Percentiles rank a stretch among this genome's conserved stretches.
These are phyloP conservation scores for Crotalus tigris DNA, from an alignment of 2,113 vertebrate species.

Conservation along the genomic window DNA sequence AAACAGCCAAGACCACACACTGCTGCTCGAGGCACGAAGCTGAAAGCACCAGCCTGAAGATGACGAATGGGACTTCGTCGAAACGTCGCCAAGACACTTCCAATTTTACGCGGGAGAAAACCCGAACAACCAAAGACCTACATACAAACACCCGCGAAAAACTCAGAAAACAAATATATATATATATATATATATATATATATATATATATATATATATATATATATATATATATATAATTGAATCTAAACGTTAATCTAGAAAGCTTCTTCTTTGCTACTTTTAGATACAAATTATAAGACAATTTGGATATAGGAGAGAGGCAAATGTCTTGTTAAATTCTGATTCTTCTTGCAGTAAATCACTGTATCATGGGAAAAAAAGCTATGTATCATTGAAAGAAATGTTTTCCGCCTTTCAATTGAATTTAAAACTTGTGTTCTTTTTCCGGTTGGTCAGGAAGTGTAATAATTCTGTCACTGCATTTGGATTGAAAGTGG, in stretches of 20 bases:
- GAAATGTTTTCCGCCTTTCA: background rate
- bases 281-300: background rate
- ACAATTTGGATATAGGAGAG: background rate
- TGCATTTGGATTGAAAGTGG: slow-evolving; percentile 4
- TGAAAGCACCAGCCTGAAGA: no score
- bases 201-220: no score
- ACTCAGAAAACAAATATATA: no score
- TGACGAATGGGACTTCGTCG: no score
- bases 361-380: background rate
- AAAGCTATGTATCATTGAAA: background rate
- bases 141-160: no score
- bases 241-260: background rate
- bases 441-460: background rate
- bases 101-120: no score
- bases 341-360: background rate
- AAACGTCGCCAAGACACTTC: no score
- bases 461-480: background rate
- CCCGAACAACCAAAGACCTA: no score
- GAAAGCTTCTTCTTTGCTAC: background rate
- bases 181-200: no score
- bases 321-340: background rate
- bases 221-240: background rate
- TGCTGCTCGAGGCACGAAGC: no score
- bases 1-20: no score
- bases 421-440: background rate